Evolutionary conservation across 2,113 vertebrate genomes (phyloP).

Genomic region (Beaufortia kweichowensis): DNA sequence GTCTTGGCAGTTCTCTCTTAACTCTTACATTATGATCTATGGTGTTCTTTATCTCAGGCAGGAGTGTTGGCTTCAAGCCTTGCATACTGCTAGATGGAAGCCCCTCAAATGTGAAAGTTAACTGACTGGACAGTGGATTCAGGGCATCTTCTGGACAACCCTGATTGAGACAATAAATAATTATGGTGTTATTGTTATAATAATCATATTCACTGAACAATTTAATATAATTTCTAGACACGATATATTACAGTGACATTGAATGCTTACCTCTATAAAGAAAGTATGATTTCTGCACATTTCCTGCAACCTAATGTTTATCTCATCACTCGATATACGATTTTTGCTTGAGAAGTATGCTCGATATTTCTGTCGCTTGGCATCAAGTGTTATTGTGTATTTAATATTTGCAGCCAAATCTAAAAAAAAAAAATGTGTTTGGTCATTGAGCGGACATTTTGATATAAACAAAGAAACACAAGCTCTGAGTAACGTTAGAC

Average conservation of each 20-base stretch:
- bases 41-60: conserved; percentile 45
- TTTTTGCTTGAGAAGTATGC: conserved; percentile 58
- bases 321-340: neutral
- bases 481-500: neutral
- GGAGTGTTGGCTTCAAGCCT: conserved; percentile 59
- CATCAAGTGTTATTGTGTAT: conserved; percentile 68
- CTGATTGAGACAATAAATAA: conserved; percentile 47
- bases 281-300: neutral
- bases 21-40: conserved; percentile 61
- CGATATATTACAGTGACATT: neutral
- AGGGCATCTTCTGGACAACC: conserved; percentile 71
- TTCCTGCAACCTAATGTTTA: accelerated
- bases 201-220: neutral
- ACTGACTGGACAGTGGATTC: conserved; percentile 65
- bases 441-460: neutral
- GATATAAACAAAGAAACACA: neutral
- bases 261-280: conserved; percentile 60
- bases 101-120: conserved; percentile 67
- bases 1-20: neutral
- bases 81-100: neutral
- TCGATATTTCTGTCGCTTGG: conserved; percentile 63
- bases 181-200: neutral
- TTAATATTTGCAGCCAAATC: conserved; percentile 61
- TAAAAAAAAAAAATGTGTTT: neutral
- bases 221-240: neutral